Evolutionary conservation across 2,888 invertebrate genomes (phyloP), one percentile per base, ranked within the genome.

Genomic region (Drosophila acutilabella): DNA sequence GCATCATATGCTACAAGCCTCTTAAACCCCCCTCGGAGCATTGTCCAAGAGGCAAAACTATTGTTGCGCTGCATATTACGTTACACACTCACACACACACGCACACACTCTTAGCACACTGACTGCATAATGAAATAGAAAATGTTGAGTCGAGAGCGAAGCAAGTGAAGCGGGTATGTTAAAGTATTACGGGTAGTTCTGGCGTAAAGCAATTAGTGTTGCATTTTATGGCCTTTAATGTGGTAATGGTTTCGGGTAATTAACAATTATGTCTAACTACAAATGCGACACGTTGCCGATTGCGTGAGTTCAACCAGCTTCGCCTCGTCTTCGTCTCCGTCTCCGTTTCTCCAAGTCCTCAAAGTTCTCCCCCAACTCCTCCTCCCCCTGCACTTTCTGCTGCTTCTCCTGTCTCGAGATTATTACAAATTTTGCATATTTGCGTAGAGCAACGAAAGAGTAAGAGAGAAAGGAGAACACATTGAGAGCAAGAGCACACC

Each of bases 191-290:
- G 50, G 40, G 42, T 53, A 44, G 74, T 57, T 26, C 74, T 80
- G 78, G 88, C 78, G 72, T 89, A 78, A 82, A 86, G 84, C 89
- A 89, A 85, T 85, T 85, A 85, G 89, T 85, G 89, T 88, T 85
- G 89, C 89, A 85, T 88, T 85, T 85, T 89, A 85, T 85, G 88
- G 85, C 89, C 85, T 85, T 89, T 89, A 85, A 85, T 85, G 89
- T 88, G 89, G 85, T 85, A 85, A 85, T 88, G 87, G 85, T 86
- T 89, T 85, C 74, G 89, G 89, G 85, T 85, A 85, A 85, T 85
- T 85, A 85, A 85, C 85, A 85, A 85, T 89, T 89, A 89, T 89
- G 88, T 83, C 88, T 88, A 88, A 85, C 84, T 89, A 88, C 89
- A 80, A 86, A 85, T 89, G 88, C 89, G 84, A 88, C 89, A 84